A percentile compares a stretch with the other conserved stretches of the same genome.
Conservation (phyloP, 2,113 vertebrate genomes). For the Saccopteryx leptura region DNA sequence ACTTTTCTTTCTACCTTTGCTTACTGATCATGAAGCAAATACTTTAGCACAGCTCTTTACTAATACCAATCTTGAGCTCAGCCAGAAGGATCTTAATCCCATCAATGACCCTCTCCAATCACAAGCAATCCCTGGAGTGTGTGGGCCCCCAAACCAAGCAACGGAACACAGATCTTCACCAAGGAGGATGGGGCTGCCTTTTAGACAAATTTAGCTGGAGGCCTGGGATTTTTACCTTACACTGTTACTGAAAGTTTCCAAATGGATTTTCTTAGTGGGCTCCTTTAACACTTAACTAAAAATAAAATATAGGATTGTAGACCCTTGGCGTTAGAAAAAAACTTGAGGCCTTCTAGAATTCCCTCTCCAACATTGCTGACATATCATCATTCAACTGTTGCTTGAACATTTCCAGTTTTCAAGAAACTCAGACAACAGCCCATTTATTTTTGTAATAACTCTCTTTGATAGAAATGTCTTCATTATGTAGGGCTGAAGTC, state of each 20-base stretch:
- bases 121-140: background rate
- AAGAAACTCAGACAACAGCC: constrained; percentile 49
- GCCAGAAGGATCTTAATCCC: background rate
- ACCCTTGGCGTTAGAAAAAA: constrained; percentile 51
- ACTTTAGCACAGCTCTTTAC: background rate
- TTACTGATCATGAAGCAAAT: background rate
- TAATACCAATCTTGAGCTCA: background rate
- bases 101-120: background rate
- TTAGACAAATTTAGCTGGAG: constrained; percentile 48
- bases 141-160: constrained; percentile 18
- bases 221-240: constrained; percentile 61
- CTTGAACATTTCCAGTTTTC: constrained; percentile 63
- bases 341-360: constrained; percentile 60
- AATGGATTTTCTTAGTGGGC: constrained; percentile 32
- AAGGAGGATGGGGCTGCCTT: background rate
- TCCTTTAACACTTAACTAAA: constrained; percentile 63
- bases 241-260: constrained; percentile 45
- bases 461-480: constrained; percentile 52
- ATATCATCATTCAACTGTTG: constrained; percentile 53
- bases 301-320: constrained; percentile 34
- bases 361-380: constrained; percentile 48
- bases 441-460: constrained; percentile 48
- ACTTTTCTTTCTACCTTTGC: constrained; percentile 1
- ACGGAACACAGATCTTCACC: constrained; percentile 34
- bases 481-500: background rate